These are phyloP conservation scores for Dermatemys mawii DNA, from an alignment of 2,113 vertebrate species.

Conservation along the genomic window DNA sequence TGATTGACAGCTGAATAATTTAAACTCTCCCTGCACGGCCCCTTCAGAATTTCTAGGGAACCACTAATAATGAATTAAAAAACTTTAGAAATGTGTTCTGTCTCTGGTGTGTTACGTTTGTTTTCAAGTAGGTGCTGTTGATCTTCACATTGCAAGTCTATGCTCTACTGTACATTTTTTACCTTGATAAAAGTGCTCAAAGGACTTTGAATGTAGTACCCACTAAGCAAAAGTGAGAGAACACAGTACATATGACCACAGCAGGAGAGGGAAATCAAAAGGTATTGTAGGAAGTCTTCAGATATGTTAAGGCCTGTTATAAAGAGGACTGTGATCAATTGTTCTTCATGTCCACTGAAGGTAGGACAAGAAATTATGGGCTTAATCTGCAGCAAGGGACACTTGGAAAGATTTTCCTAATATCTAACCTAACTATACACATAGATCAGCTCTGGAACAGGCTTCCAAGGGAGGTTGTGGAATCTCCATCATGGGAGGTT, in stretches of 20 bases:
- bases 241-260: not conserved
- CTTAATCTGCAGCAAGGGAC: not conserved
- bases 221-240: not conserved
- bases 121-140: not conserved
- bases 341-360: not conserved
- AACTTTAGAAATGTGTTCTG: not conserved
- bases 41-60: not conserved
- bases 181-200: not conserved
- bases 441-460: not conserved
- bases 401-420: not conserved
- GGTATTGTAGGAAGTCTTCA: not conserved
- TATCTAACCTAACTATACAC: not conserved
- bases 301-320: not conserved
- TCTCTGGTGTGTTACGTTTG: not conserved
- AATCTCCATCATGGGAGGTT: not conserved
- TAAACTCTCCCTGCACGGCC: not conserved
- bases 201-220: not conserved
- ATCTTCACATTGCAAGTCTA: not conserved
- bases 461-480: not conserved
- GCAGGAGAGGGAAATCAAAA: not conserved
- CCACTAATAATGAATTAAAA: not conserved
- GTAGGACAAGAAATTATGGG: not conserved
- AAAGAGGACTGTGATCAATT: not conserved
- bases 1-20: not conserved
- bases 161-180: not conserved